Percentiles rank a stretch among this genome's conserved stretches.
Evolutionary conservation across 2,797 vertebrate genomes (phyloP).

Genomic region (Borostomias antarcticus): DNA sequence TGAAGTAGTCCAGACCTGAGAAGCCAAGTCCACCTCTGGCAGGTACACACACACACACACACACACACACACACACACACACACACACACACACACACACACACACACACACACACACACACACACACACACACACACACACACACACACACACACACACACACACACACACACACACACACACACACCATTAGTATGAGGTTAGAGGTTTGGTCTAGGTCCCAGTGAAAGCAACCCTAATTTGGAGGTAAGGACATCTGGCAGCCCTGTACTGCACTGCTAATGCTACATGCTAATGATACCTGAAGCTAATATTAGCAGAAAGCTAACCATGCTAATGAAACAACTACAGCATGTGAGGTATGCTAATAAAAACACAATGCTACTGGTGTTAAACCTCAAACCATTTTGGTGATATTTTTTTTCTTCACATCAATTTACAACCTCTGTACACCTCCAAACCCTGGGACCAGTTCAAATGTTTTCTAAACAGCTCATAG

Average conservation of each 20-base stretch:
- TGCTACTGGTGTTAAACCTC: too few species aligned
- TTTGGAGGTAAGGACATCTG: slow-evolving; percentile 60
- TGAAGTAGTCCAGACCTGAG: slow-evolving; percentile 65
- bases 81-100: background rate
- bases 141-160: slow-evolving; percentile 11
- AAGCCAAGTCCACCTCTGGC: slow-evolving; percentile 46
- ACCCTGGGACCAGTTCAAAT: too few species aligned
- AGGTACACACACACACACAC: slow-evolving; percentile 37
- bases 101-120: slow-evolving; percentile 1
- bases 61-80: slow-evolving; percentile 16
- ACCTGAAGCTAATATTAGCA: slow-evolving; percentile 5
- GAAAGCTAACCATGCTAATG: background rate
- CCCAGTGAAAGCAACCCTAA: slow-evolving; percentile 67
- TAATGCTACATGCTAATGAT: slow-evolving; percentile 12
- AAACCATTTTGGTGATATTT: too few species aligned
- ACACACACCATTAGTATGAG: slow-evolving; percentile 53
- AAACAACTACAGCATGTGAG: slow-evolving; percentile 25
- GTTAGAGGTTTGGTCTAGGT: slow-evolving; percentile 68
- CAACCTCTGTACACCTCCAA: too few species aligned
- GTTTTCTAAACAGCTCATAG: too few species aligned
- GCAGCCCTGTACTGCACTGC: slow-evolving; percentile 19
- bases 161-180: background rate
- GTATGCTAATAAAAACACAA: background rate
- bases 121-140: too few species aligned
- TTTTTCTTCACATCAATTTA: too few species aligned